These are phyloP conservation scores for Potamarius usumacintae DNA, from an alignment of 2,113 vertebrate species.

Conservation along the genomic window DNA sequence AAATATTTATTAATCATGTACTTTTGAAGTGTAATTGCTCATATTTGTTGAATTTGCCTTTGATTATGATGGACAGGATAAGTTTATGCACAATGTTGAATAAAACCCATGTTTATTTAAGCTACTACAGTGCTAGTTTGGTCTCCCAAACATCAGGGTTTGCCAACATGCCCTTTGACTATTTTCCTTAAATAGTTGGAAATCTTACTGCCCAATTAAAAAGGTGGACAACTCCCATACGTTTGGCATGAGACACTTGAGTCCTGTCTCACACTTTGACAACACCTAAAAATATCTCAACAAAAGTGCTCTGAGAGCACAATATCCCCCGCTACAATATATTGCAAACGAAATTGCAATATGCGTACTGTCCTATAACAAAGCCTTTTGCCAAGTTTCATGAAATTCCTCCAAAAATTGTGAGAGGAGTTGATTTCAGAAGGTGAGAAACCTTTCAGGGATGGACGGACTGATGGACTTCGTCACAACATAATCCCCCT, in stretches of 20 bases:
- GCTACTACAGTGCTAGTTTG: neutral
- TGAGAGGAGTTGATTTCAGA: too few species aligned
- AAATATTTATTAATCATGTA: neutral
- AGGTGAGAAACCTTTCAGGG: too few species aligned
- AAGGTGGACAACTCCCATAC: neutral
- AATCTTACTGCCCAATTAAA: neutral
- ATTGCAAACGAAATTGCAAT: too few species aligned
- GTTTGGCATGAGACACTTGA: neutral
- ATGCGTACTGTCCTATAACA: too few species aligned
- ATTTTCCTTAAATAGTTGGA: neutral
- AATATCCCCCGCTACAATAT: too few species aligned
- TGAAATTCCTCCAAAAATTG: too few species aligned
- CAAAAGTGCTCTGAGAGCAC: neutral
- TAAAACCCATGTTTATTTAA: neutral
- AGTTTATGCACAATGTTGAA: neutral
- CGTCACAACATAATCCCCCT: too few species aligned
- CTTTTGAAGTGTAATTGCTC: neutral
- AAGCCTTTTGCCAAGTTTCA: too few species aligned
- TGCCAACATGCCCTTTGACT: neutral
- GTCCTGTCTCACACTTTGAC: neutral
- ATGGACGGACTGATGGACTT: too few species aligned
- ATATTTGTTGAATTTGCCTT: neutral
- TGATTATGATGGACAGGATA: neutral
- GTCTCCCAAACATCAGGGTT: too few species aligned
- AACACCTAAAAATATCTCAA: neutral